Conservation (phyloP, 2,113 vertebrate species). For the Oceanodroma tethys region DNA sequence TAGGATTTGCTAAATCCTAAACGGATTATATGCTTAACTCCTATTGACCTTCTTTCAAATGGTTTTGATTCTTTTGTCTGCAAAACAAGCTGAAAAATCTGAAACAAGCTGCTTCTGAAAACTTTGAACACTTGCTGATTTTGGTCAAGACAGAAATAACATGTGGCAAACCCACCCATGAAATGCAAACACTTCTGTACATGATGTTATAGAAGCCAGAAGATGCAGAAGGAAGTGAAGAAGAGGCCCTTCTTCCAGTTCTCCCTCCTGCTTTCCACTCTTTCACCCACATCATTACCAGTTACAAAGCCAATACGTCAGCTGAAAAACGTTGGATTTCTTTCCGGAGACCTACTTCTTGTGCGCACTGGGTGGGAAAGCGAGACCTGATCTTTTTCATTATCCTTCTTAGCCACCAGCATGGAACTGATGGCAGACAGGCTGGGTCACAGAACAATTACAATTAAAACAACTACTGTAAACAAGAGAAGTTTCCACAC, state of each 20-base stretch:
- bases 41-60: slow-evolving; percentile 34
- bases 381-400: background rate
- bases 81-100: slow-evolving; percentile 20
- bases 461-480: background rate
- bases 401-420: background rate
- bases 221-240: background rate
- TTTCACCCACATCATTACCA: background rate
- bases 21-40: slow-evolving; percentile 50
- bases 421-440: background rate
- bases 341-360: background rate
- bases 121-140: background rate
- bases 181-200: background rate
- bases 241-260: background rate
- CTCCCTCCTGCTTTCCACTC: background rate
- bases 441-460: background rate
- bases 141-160: background rate
- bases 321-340: background rate
- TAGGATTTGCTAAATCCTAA: slow-evolving; percentile 53
- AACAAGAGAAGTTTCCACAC: background rate
- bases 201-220: background rate
- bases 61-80: slow-evolving; percentile 37
- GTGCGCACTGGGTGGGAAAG: background rate
- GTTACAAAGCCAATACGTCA: background rate
- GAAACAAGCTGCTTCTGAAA: background rate
- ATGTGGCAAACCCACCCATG: background rate